A percentile compares a stretch with the other conserved stretches of the same genome.
phyloP scores from a whole-genome alignment of 2,113 vertebrate genomes.

The Lipotes vexillifer region DNA sequence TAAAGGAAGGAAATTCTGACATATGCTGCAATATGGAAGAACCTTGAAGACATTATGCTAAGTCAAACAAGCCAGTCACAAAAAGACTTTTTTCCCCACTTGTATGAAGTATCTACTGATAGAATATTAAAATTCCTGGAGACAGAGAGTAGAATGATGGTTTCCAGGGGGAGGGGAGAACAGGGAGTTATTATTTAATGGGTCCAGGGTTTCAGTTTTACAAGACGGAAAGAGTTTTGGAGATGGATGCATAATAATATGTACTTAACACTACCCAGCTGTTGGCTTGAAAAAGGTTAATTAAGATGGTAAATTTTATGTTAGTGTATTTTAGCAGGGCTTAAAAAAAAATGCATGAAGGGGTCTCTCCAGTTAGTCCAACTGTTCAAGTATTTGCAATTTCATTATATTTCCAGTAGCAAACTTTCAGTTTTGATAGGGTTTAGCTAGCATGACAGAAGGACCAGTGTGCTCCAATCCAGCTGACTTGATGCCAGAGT shows the following conservation, averaged over 20 bases:
- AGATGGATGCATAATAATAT: not conserved
- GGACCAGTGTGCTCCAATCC: not conserved
- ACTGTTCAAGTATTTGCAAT: not conserved
- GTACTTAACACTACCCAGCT: no score
- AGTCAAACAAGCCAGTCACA: not conserved
- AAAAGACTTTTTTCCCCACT: not conserved
- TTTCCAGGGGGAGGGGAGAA: no score
- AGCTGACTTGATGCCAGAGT: not conserved
- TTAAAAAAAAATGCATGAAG: not conserved
- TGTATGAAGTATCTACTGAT: not conserved
- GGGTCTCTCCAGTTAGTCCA: not conserved
- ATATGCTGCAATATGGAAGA: fast-evolving
- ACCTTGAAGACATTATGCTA: not conserved
- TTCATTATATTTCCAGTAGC: not conserved
- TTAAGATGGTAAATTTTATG: not conserved
- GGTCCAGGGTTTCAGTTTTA: not conserved
- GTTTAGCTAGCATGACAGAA: not conserved
- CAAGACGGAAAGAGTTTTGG: not conserved
- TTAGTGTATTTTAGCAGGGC: not conserved
- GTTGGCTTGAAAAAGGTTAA: not conserved
- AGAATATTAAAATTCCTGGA: not conserved
- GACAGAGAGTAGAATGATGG: not conserved
- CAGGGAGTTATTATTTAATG: not conserved
- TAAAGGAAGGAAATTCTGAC: not conserved
- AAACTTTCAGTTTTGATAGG: not conserved